Conservation (phyloP, 2,113 vertebrate species). For the Cairina moschata region DNA sequence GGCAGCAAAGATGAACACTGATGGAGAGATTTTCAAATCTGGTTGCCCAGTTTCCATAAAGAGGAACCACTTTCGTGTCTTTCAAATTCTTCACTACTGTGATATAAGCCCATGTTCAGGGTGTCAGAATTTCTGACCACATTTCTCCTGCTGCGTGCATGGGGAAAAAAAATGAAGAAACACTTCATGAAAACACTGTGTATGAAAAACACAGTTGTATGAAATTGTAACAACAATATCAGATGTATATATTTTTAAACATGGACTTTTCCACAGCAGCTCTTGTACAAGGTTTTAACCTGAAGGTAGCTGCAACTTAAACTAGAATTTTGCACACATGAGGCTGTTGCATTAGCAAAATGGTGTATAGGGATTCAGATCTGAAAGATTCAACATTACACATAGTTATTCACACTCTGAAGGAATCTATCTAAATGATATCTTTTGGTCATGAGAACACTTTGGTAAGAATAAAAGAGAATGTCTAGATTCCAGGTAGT, state of each 20-base stretch:
- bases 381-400: neutral
- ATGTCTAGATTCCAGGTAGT: neutral
- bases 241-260: neutral
- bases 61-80: neutral
- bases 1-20: neutral
- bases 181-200: neutral
- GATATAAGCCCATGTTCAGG: neutral
- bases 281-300: neutral
- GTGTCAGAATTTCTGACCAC: neutral
- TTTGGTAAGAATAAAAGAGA: neutral
- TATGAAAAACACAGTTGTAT: neutral
- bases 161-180: neutral
- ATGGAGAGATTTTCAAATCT: neutral
- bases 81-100: neutral
- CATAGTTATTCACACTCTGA: neutral
- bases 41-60: neutral
- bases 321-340: neutral
- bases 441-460: neutral
- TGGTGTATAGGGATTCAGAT: neutral
- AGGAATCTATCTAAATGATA: neutral
- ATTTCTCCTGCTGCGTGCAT: neutral
- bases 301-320: neutral
- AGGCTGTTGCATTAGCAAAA: neutral
- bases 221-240: neutral
- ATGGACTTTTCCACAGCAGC: neutral